A percentile compares a stretch with the other conserved stretches of the same genome.
Conservation (phyloP, 2,113 vertebrate species). For the Fregata magnificens region DNA sequence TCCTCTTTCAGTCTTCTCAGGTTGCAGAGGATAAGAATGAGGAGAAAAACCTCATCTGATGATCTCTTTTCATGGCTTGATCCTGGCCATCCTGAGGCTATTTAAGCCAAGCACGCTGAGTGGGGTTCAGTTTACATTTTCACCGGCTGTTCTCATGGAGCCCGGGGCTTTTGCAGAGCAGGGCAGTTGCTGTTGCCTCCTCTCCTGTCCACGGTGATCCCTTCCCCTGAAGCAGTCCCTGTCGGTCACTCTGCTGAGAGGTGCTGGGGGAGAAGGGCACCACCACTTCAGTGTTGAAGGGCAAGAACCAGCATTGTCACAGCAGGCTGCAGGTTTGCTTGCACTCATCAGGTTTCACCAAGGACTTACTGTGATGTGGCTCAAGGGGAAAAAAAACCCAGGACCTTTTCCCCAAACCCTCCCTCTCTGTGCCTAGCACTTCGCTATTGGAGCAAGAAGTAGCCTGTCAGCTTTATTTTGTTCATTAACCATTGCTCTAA, state of each 20-base stretch:
- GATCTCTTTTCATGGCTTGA: background rate
- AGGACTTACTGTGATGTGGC: background rate
- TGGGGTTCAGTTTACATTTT: background rate
- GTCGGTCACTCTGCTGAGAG: accelerated
- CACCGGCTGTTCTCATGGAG: background rate
- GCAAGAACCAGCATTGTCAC: background rate
- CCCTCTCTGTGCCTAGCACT: background rate
- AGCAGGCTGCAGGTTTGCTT: background rate
- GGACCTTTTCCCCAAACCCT: background rate
- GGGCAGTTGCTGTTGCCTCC: background rate
- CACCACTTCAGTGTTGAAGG: background rate
- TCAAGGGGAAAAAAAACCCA: background rate
- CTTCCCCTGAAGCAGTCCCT: background rate
- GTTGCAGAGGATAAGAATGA: background rate
- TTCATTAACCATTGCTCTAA: background rate
- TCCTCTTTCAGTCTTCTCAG: conserved; percentile 26
- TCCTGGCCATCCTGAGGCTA: background rate
- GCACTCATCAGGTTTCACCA: background rate
- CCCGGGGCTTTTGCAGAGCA: background rate
- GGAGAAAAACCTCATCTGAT: background rate
- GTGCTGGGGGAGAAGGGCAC: background rate
- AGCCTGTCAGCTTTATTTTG: background rate
- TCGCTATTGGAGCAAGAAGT: background rate
- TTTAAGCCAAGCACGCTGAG: background rate
- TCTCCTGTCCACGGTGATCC: accelerated